Evolutionary conservation across 2,113 vertebrate genomes (phyloP).

Genomic region (Trinectes maculatus): DNA sequence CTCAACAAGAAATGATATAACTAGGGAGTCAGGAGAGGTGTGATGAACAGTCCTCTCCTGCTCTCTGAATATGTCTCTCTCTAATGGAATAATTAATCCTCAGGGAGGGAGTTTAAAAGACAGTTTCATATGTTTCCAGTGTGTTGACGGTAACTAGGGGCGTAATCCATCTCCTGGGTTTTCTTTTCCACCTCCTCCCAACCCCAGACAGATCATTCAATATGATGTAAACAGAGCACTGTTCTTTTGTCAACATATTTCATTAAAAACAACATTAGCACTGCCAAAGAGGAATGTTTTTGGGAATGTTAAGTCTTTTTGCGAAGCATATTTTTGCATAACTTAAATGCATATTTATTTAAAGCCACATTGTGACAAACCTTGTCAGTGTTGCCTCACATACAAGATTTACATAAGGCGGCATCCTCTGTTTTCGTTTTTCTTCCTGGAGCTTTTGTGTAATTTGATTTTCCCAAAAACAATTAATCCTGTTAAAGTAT

Average conservation of each 20-base stretch:
- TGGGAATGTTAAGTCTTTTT: conserved; percentile 7
- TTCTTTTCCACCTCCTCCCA: conserved; percentile 2
- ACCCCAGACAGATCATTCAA: conserved; percentile 34
- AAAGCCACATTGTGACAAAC: conserved; percentile 1
- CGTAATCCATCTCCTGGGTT: not conserved
- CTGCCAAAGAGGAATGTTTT: conserved; percentile 17
- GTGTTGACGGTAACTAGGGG: conserved; percentile 1
- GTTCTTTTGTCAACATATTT: conserved; percentile 50
- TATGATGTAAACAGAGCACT: conserved; percentile 19
- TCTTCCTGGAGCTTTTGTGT: conserved; percentile 24
- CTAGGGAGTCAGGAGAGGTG: not conserved
- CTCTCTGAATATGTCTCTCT: too few species aligned
- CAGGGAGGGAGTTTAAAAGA: not conserved
- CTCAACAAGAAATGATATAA: too few species aligned
- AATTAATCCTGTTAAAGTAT: conserved; percentile 22
- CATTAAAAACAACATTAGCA: conserved; percentile 41
- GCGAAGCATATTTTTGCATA: not conserved
- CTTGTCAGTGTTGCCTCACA: conserved; percentile 17
- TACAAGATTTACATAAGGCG: conserved; percentile 43
- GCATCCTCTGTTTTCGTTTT: conserved; percentile 38
- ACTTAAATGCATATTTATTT: conserved; percentile 18
- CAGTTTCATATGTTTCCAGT: not conserved
- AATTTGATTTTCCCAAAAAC: conserved; percentile 44
- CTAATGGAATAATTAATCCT: not conserved
- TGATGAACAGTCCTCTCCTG: not conserved